Evolutionary conservation across 1,140 invertebrate species (phyloP), one percentile per base, ranked within the genome.

Genomic region (Gonioctena quinquepunctata): DNA sequence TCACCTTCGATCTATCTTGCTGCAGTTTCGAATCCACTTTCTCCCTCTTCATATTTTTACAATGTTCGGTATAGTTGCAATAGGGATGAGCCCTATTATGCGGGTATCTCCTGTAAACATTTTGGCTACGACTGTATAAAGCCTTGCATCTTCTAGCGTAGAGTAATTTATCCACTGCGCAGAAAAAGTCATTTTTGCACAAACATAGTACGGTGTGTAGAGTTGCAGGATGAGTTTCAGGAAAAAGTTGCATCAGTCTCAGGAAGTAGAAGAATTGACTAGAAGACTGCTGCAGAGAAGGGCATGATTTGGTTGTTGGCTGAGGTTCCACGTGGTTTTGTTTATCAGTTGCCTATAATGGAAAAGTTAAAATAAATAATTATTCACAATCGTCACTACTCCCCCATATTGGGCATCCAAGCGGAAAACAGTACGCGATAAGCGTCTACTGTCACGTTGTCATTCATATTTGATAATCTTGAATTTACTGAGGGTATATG

Each of bases 171-270:
- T 81, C 81, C 5, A 82, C 77, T 13, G 81, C 78, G 49, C 66
- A 64, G 59, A 81, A 77, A 61, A 82, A 81, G 59, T 81, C 75
- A 61, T 79, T 78, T 54, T 79, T 80, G 64, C 77, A 79, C 11
- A 80, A 22, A 22, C 67, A 69, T 33, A 81, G 66, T 21, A 81
- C 79, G 3, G 78, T 78, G 56, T 81, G 79, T 11, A 82, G 50
- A 4, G 80, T 80, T 1, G 79, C 80, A 11, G 81, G 81, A 73
- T 82, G 80, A 2, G 77, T 77, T 18, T 78, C 76, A 0, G 81
- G 81, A 73, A 82, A 82, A 6, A 82, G 67, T 60, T 82, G 79
- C 80, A 82, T 81, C 33, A 82, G 67, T 16, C 80, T 76, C 7
- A 82, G 59, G 69, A 82, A 82, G 62, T 81, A 76, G 66, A 81